These are phyloP conservation scores for Solenodon paradoxus DNA, from an alignment of 2,113 vertebrate species.

Conservation along the genomic window DNA sequence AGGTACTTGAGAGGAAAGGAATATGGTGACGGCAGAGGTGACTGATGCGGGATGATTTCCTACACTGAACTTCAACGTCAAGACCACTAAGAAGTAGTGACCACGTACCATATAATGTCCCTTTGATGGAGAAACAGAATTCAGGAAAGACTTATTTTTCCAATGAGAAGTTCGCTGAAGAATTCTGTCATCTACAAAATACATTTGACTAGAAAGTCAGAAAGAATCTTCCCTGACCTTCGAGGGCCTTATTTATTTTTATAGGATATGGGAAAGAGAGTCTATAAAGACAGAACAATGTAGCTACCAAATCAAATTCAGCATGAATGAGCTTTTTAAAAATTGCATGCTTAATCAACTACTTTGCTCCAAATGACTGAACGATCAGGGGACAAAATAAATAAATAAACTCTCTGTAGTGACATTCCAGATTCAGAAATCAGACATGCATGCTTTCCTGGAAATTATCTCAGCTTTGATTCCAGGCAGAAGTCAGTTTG, in stretches of 20 bases:
- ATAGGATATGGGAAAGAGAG: not conserved
- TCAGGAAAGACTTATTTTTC: constrained; percentile 24
- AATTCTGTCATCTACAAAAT: constrained; percentile 42
- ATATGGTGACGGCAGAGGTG: not conserved
- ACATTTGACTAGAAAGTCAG: not conserved
- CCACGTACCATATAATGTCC: not conserved
- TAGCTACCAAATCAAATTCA: not conserved
- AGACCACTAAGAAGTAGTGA: not conserved
- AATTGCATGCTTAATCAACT: not conserved
- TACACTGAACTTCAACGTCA: not conserved
- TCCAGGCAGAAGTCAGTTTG: not conserved
- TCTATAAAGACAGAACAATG: not conserved
- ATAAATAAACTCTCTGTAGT: constrained; percentile 50
- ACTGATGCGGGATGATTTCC: not conserved
- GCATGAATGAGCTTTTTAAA: constrained; percentile 38
- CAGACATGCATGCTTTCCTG: constrained; percentile 41
- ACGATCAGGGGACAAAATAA: constrained; percentile 50
- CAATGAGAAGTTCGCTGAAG: not conserved
- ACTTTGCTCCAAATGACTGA: not conserved
- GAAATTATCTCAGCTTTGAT: constrained; percentile 54
- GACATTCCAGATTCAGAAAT: constrained; percentile 50
- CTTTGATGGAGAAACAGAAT: constrained; percentile 50
- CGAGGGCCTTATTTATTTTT: constrained; percentile 37
- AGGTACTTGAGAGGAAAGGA: constrained; percentile 4
- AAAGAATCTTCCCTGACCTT: not conserved